Evolutionary conservation across 2,888 invertebrate species (phyloP).

Genomic region (Macaria notata): DNA sequence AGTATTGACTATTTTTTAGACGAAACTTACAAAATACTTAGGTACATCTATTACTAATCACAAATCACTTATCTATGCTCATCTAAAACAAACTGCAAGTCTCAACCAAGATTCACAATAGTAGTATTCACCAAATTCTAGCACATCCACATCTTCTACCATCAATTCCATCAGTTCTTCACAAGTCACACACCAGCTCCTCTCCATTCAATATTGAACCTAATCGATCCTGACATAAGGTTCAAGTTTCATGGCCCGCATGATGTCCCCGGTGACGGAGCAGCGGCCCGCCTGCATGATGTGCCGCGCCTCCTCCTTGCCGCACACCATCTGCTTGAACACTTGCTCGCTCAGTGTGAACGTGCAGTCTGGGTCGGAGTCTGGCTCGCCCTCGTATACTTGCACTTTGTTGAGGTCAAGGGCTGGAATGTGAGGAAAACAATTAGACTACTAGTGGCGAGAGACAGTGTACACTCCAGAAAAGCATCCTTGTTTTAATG

Average conservation of each 20-base stretch:
- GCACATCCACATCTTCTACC: no score
- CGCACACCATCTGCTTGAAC: constrained; percentile 69
- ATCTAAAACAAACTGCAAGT: no score
- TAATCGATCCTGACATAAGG: constrained; percentile 69
- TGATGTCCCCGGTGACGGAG: constrained; percentile 77
- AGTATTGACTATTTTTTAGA: no score
- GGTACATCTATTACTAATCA: no score
- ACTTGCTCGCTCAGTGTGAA: constrained; percentile 71
- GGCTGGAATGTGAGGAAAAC: constrained; percentile 50
- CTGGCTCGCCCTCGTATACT: constrained; percentile 73
- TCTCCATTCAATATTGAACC: neutral
- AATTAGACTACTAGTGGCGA: neutral
- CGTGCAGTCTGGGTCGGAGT: constrained; percentile 71
- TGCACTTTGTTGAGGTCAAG: constrained; percentile 68
- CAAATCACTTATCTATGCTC: no score
- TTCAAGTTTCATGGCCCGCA: constrained; percentile 78
- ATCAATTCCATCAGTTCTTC: no score
- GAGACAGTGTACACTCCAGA: no score
- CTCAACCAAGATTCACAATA: no score
- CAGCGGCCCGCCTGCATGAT: constrained; percentile 76
- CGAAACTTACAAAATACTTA: no score
- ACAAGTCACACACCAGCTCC: no score
- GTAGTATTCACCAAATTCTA: no score
- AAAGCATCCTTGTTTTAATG: no score
- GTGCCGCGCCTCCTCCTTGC: constrained; percentile 63